A percentile compares a stretch with the other conserved stretches of the same genome.
phyloP scores from a whole-genome alignment of 2,113 vertebrate genomes.

The Saguinus imperator region DNA sequence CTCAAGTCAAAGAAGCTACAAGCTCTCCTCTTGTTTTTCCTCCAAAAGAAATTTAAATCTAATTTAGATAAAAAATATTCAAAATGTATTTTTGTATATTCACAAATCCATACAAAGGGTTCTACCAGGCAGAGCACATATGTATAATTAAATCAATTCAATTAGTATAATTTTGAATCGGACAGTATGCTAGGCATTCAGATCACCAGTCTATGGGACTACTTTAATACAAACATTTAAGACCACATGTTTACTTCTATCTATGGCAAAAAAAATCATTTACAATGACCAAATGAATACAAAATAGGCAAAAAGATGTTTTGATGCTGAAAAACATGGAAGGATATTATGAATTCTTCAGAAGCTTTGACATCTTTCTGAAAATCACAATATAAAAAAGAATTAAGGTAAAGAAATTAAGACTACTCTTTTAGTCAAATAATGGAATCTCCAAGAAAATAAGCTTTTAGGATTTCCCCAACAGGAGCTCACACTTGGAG shows the following conservation, averaged over 20 bases:
- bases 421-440: neutral
- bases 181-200: neutral
- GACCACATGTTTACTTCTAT: neutral
- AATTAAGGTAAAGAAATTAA: constrained; percentile 1
- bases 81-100: constrained; percentile 2
- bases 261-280: neutral
- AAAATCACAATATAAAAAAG: neutral
- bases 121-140: neutral
- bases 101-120: neutral
- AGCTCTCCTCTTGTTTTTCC: neutral
- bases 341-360: neutral
- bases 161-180: neutral
- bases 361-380: neutral
- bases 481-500: neutral
- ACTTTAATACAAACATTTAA: neutral
- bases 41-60: neutral
- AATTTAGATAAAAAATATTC: neutral
- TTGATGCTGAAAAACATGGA: neutral
- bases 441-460: neutral
- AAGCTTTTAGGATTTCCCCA: neutral
- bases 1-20: constrained; percentile 33
- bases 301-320: neutral
- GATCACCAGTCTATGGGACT: neutral
- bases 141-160: neutral
- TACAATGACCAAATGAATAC: neutral